Evolutionary conservation across 2,797 vertebrate genomes (phyloP).

Genomic region (Perodicticus potto): DNA sequence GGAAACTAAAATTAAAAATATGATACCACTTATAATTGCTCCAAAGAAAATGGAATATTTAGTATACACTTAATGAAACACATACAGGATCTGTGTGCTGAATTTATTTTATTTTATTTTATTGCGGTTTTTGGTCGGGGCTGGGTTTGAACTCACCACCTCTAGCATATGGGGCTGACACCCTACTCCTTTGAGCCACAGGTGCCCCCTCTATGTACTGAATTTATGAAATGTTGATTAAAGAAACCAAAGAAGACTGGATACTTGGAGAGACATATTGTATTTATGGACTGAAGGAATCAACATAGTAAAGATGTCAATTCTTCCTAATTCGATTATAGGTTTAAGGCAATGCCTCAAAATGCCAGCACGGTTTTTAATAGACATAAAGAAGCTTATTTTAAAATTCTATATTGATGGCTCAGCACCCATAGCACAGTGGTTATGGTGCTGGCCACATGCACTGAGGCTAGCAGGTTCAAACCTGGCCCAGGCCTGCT

Average conservation of each 20-base stretch:
- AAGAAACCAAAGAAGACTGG: neutral
- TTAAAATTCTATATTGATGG: neutral
- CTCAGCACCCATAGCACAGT: no score
- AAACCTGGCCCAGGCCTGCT: no score
- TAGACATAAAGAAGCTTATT: neutral
- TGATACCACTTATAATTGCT: neutral
- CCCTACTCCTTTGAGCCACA: no score
- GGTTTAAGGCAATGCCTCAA: neutral
- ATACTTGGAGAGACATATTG: neutral
- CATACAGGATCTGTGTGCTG: no score
- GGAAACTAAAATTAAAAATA: neutral
- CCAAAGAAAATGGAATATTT: neutral
- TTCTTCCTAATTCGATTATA: neutral
- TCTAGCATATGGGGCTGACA: no score
- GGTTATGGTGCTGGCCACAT: no score
- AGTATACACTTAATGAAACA: neutral
- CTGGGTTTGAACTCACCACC: no score
- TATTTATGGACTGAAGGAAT: neutral
- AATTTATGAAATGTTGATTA: neutral
- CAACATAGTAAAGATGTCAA: neutral
- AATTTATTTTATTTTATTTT: neutral
- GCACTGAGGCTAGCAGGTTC: no score
- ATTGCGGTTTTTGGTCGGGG: no score
- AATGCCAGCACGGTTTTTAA: neutral
- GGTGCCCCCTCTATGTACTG: no score